Percentiles rank a stretch among this genome's conserved stretches.
Conservation (phyloP, 2,113 vertebrate genomes). For the Paradoxurus hermaphroditus region DNA sequence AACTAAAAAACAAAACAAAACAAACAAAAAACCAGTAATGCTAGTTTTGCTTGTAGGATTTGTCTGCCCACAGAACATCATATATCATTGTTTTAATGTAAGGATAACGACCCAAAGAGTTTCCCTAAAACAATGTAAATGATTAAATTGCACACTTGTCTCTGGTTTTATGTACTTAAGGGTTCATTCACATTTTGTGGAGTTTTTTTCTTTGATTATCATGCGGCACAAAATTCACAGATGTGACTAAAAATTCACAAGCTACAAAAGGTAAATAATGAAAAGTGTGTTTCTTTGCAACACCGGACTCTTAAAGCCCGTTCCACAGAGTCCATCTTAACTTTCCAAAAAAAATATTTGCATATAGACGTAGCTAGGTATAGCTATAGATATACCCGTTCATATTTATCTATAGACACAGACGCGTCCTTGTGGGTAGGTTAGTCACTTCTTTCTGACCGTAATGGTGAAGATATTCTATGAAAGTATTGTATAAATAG, state of each 20-base stretch:
- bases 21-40: background rate
- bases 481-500: background rate
- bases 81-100: background rate
- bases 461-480: background rate
- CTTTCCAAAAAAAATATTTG: background rate
- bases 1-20: too few species aligned
- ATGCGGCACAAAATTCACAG: background rate
- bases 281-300: background rate
- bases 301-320: background rate
- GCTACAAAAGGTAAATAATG: background rate
- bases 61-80: background rate
- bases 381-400: background rate
- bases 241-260: background rate
- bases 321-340: background rate
- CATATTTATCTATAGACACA: background rate
- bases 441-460: background rate
- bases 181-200: background rate
- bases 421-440: background rate
- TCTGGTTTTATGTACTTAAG: conserved; percentile 6
- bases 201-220: background rate
- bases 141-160: background rate
- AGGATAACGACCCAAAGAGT: background rate
- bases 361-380: background rate
- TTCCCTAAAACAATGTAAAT: conserved; percentile 2
- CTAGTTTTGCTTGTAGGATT: background rate